Percentiles rank a stretch among this genome's conserved stretches.
Evolutionary conservation across 2,888 invertebrate genomes (phyloP).

Genomic region (Tetragnatha montana): DNA sequence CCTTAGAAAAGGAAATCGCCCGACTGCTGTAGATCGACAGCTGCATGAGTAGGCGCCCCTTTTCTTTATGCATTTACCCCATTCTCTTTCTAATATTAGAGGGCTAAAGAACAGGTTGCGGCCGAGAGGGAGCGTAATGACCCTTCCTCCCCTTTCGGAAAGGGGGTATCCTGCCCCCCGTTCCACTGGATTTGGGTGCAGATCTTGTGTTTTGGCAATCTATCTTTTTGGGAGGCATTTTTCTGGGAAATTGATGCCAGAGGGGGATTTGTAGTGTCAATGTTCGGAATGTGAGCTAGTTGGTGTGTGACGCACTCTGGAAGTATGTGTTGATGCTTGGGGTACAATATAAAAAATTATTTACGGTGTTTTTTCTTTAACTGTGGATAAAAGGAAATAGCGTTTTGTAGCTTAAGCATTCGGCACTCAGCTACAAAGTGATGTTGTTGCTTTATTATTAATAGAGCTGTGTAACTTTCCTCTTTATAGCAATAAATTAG

Average conservation of each 20-base stretch:
- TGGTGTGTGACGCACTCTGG: too few relatives aligned
- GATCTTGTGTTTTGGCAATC: conserved; percentile 39
- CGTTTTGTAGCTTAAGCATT: too few relatives aligned
- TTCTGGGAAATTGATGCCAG: not conserved
- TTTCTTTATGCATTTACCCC: conserved; percentile 28
- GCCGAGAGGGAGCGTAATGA: conserved; percentile 44
- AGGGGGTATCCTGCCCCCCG: not conserved
- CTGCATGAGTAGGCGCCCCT: conserved; percentile 16
- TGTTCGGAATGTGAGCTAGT: not conserved
- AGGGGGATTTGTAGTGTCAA: not conserved
- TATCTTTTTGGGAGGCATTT: not conserved
- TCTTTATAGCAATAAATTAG: too few relatives aligned
- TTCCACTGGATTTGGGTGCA: conserved; percentile 3
- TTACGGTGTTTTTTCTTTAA: too few relatives aligned
- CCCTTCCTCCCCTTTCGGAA: conserved; percentile 28
- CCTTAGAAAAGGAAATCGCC: not conserved
- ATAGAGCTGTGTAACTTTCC: too few relatives aligned
- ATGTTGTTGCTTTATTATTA: too few relatives aligned
- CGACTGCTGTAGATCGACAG: conserved; percentile 9
- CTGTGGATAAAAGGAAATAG: too few relatives aligned
- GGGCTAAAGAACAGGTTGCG: conserved; percentile 57
- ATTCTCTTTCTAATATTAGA: conserved; percentile 43
- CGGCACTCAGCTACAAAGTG: too few relatives aligned
- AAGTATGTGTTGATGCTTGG: too few relatives aligned
- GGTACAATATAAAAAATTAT: too few relatives aligned